These are phyloP conservation scores for Oceanodroma leucorhoa DNA, from an alignment of 2,797 vertebrate species.

Conservation along the genomic window DNA sequence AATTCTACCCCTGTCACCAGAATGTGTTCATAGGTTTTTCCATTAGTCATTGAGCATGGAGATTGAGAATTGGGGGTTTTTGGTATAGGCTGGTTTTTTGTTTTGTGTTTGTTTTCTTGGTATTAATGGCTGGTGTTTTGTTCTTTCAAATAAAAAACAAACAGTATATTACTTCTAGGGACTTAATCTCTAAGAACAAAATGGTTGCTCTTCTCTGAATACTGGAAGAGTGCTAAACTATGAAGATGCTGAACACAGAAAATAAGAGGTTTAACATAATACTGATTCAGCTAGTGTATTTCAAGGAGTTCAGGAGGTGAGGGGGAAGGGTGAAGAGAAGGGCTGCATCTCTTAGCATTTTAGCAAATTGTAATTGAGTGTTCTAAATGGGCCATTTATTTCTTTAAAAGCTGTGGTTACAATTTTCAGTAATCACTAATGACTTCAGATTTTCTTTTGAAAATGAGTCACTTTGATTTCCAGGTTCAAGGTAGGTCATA, in stretches of 20 bases:
- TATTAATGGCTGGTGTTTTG: not conserved
- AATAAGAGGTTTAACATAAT: not conserved
- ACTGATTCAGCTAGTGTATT: not conserved
- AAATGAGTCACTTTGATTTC: not conserved
- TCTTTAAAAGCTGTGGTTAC: not conserved
- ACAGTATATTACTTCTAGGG: not conserved
- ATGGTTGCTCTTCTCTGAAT: not conserved
- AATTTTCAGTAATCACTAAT: not conserved
- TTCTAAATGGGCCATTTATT: not conserved
- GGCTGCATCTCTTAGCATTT: not conserved
- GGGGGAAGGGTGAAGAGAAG: not conserved
- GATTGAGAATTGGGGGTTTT: not conserved
- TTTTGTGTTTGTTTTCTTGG: not conserved
- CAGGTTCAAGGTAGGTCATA: not conserved
- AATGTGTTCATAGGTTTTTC: not conserved
- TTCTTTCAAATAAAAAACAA: not conserved
- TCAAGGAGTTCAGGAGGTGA: not conserved
- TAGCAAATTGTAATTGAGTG: not conserved
- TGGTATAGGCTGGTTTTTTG: accelerated
- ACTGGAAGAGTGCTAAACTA: not conserved
- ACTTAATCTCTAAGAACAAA: not conserved
- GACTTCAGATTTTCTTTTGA: not conserved
- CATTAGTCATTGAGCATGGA: not conserved
- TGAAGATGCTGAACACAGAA: not conserved
- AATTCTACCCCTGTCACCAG: not conserved